Evolutionary conservation across 2,888 invertebrate species (phyloP).

Genomic region (Epistrophella euchroma): DNA sequence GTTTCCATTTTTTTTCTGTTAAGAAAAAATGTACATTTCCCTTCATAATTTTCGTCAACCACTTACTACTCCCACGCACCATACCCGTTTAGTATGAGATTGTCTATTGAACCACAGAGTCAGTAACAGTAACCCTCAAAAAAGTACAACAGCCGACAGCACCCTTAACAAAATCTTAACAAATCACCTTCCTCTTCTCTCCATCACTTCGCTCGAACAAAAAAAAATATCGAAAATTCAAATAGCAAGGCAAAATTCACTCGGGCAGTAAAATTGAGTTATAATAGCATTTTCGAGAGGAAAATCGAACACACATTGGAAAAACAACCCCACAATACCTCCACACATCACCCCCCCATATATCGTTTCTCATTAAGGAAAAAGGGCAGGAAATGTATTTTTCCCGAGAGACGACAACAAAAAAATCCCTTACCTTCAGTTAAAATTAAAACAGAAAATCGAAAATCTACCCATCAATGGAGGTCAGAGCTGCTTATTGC

Average conservation of each 20-base stretch:
- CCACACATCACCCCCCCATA: not conserved
- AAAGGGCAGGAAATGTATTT: slow-evolving; percentile 19
- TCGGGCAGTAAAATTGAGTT: slow-evolving; percentile 62
- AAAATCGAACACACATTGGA: slow-evolving; percentile 53
- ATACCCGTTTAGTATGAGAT: not conserved
- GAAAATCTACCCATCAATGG: slow-evolving; percentile 49
- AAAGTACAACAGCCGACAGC: slow-evolving; percentile 5
- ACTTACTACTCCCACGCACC: not conserved
- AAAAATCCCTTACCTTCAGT: slow-evolving; percentile 21
- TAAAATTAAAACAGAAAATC: slow-evolving; percentile 5
- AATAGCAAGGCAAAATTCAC: slow-evolving; percentile 38
- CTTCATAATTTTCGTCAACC: slow-evolving; percentile 21
- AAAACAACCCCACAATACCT: not conserved
- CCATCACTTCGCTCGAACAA: no score
- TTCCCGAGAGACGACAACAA: not conserved
- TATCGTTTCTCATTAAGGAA: not conserved
- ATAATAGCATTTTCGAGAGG: slow-evolving; percentile 50
- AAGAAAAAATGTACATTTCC: not conserved
- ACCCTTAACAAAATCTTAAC: slow-evolving; percentile 10
- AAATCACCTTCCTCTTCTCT: not conserved
- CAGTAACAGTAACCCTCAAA: slow-evolving; percentile 28
- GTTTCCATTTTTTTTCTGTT: not conserved
- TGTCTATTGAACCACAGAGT: not conserved
- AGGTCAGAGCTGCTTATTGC: slow-evolving; percentile 50
- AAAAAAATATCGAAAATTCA: not conserved